These are phyloP conservation scores for Azemiops feae DNA, from an alignment of 2,113 vertebrate species.

Conservation along the genomic window DNA sequence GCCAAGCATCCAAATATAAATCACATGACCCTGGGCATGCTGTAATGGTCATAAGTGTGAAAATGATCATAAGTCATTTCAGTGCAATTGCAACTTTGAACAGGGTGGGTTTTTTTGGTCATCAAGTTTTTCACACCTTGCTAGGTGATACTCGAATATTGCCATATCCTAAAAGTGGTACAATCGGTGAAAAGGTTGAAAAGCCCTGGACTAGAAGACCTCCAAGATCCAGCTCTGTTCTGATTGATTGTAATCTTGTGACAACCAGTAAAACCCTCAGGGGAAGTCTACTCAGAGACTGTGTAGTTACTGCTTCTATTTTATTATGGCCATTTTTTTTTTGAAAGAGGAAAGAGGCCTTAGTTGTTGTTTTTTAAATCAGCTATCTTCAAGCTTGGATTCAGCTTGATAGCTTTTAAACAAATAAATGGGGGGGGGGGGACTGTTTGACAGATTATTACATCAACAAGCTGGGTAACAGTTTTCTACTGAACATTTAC, in stretches of 20 bases:
- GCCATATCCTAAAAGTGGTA: too few relatives aligned
- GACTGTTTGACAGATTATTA: not conserved
- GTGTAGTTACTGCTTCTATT: not conserved
- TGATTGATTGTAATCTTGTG: not conserved
- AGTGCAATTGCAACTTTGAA: too few relatives aligned
- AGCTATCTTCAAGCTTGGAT: not conserved
- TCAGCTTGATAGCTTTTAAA: not conserved
- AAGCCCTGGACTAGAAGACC: too few relatives aligned
- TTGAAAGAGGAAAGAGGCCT: not conserved
- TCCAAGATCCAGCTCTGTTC: too few relatives aligned
- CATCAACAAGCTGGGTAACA: not conserved
- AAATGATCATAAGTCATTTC: too few relatives aligned
- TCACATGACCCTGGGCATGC: too few relatives aligned
- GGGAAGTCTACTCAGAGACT: not conserved
- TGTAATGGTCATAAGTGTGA: too few relatives aligned
- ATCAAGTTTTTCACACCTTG: too few relatives aligned
- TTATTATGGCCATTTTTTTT: not conserved
- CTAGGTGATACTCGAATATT: too few relatives aligned
- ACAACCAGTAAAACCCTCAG: not conserved
- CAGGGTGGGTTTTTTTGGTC: too few relatives aligned
- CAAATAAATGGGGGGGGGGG: not conserved
- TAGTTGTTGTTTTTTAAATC: not conserved
- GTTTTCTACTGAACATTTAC: not conserved
- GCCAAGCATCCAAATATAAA: too few relatives aligned
- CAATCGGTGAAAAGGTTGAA: too few relatives aligned